Conservation (phyloP, 2,888 invertebrate species). For the Mesorhabditis belari region DNA sequence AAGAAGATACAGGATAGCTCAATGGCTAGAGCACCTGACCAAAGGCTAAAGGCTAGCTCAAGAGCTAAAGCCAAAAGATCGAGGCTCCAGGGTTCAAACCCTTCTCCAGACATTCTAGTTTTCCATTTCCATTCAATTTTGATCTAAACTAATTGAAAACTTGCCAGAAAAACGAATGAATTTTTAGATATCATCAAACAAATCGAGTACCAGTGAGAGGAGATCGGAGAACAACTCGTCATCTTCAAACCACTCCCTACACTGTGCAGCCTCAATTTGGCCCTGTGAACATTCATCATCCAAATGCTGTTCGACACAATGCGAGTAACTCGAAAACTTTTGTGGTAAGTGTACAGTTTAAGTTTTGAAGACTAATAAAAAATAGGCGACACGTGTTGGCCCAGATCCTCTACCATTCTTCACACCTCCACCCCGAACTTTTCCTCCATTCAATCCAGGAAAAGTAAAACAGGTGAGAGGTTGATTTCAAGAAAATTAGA, state of each 20-base stretch:
- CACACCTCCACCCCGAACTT: slow-evolving; percentile 37
- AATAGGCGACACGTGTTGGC: slow-evolving; percentile 24
- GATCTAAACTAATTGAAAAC: no score
- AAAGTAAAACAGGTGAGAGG: slow-evolving; percentile 15
- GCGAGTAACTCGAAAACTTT: slow-evolving; percentile 13
- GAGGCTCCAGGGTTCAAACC: no score
- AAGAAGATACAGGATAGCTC: no score
- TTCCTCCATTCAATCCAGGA: slow-evolving; percentile 9
- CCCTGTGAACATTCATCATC: slow-evolving; percentile 47
- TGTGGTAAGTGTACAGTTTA: background rate
- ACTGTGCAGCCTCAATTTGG: slow-evolving; percentile 38
- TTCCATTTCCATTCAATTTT: no score
- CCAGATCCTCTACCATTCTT: slow-evolving; percentile 34
- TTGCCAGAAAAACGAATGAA: no score
- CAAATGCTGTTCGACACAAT: slow-evolving; percentile 32
- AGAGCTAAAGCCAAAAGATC: no score
- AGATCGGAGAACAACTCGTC: background rate
- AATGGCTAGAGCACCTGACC: no score
- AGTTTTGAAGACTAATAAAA: background rate
- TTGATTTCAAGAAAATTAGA: no score
- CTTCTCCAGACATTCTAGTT: no score
- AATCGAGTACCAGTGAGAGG: background rate
- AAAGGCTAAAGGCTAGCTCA: no score
- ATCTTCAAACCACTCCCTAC: background rate
- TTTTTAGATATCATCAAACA: background rate